These are phyloP conservation scores for Acromyrmex charruanus DNA, from an alignment of 1,140 invertebrate genomes.

Conservation along the genomic window DNA sequence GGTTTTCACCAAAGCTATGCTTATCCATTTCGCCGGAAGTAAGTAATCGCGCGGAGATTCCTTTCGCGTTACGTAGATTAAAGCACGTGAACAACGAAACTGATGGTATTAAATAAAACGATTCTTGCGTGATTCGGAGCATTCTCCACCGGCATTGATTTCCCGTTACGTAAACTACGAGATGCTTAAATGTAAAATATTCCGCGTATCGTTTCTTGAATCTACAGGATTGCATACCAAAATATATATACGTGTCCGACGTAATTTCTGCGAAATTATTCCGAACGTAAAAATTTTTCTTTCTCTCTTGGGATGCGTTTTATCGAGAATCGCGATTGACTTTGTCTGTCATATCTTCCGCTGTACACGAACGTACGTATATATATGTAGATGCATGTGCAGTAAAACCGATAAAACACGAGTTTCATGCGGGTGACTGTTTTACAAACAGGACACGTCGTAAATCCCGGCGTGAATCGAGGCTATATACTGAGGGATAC, in stretches of 20 bases:
- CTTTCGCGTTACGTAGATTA: slow-evolving; percentile 10
- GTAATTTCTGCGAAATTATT: not conserved
- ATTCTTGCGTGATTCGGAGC: not conserved
- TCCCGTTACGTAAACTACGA: not conserved
- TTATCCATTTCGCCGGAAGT: not conserved
- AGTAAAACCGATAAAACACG: slow-evolving; percentile 25
- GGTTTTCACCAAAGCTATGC: not conserved
- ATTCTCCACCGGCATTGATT: not conserved
- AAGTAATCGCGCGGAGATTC: slow-evolving; percentile 12
- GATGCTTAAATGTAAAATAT: not conserved
- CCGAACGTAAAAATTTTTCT: not conserved
- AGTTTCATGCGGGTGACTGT: slow-evolving; percentile 24
- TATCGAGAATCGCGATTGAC: not conserved
- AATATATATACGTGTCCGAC: not conserved
- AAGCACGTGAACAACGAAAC: not conserved
- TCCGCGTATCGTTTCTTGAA: not conserved
- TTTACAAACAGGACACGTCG: slow-evolving; percentile 51
- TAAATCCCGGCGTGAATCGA: slow-evolving; percentile 48
- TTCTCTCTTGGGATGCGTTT: not conserved
- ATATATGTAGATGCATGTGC: too few relatives aligned
- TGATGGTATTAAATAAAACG: slow-evolving; percentile 16
- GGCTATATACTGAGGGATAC: not conserved
- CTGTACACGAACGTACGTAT: not conserved
- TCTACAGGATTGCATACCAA: not conserved
- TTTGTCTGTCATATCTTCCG: not conserved